Conservation (phyloP, 2,888 invertebrate species). For the Listrodromus nycthemerus region DNA sequence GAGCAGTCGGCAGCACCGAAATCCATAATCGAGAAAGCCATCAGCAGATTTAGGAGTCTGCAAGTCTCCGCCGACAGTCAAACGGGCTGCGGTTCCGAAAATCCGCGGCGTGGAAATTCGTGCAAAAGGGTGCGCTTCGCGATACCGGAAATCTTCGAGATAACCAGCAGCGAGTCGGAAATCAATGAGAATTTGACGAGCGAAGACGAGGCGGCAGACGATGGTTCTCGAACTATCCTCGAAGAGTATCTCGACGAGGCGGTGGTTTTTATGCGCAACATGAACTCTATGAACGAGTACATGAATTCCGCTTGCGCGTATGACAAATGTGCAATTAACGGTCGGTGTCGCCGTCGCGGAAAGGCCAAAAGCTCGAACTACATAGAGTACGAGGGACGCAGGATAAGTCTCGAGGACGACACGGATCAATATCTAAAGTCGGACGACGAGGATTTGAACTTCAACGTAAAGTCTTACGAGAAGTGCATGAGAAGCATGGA, state of each 20-base stretch:
- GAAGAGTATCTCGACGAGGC: conserved; percentile 77
- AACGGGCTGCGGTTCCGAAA: conserved; percentile 52
- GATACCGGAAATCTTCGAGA: conserved; percentile 46
- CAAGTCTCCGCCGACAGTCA: conserved; percentile 3
- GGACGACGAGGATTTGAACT: conserved; percentile 55
- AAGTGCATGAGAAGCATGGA: conserved; percentile 76
- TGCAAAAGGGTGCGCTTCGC: conserved; percentile 67
- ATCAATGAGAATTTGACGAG: conserved; percentile 62
- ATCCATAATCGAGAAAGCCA: conserved; percentile 73
- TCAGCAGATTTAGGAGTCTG: conserved; percentile 29
- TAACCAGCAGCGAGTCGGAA: conserved; percentile 69
- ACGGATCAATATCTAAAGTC: conserved; percentile 59
- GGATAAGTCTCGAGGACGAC: conserved; percentile 68
- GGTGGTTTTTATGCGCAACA: conserved; percentile 77
- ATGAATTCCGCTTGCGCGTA: conserved; percentile 70
- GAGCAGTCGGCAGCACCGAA: conserved; percentile 55
- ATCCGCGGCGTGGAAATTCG: conserved; percentile 43
- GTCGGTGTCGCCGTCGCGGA: conserved; percentile 42
- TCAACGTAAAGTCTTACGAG: conserved; percentile 74
- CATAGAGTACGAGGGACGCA: conserved; percentile 65
- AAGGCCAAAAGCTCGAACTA: conserved; percentile 63
- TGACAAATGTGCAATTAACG: conserved; percentile 58
- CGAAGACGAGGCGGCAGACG: conserved; percentile 42
- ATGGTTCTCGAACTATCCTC: conserved; percentile 66
- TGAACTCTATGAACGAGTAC: conserved; percentile 78